Evolutionary conservation across 2,797 vertebrate genomes (phyloP).

Genomic region (Sternarchorhynchus goeldii): DNA sequence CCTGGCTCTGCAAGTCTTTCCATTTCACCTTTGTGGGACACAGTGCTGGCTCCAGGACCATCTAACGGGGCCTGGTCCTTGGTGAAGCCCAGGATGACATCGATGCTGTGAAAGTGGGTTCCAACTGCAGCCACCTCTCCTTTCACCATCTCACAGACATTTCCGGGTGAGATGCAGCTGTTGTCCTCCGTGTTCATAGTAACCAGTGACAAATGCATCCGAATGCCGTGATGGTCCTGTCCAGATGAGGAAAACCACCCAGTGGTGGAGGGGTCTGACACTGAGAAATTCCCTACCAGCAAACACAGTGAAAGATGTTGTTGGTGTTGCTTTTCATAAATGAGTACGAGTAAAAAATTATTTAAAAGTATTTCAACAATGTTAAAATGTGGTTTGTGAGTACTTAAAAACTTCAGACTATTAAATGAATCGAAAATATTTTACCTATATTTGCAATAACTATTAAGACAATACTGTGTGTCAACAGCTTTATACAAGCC

Average conservation of each 20-base stretch:
- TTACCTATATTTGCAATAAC: too few relatives aligned
- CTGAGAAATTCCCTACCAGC: background rate
- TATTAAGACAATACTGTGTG: too few relatives aligned
- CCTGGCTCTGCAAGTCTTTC: conserved; percentile 64
- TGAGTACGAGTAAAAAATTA: too few relatives aligned
- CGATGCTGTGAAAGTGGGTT: conserved; percentile 80
- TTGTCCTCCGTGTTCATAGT: conserved; percentile 82
- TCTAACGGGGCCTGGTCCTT: conserved; percentile 78
- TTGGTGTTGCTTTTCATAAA: too few relatives aligned
- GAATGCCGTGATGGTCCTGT: conserved; percentile 58
- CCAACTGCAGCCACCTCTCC: conserved; percentile 66
- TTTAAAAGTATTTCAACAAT: too few relatives aligned
- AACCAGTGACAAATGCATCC: conserved; percentile 83
- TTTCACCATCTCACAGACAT: conserved; percentile 80
- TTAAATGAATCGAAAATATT: too few relatives aligned
- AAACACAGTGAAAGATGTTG: background rate
- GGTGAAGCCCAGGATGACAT: conserved; percentile 82
- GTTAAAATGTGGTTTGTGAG: too few relatives aligned
- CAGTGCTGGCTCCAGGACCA: conserved; percentile 59
- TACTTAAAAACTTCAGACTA: too few relatives aligned
- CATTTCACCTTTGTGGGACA: conserved; percentile 63
- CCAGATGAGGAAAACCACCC: conserved; percentile 39
- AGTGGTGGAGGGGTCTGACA: conserved; percentile 10
- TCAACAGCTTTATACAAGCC: too few relatives aligned
- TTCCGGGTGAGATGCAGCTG: conserved; percentile 78